These are phyloP conservation scores for Mormyrops boulengeri DNA, from an alignment of 2,797 vertebrate species.

Conservation along the genomic window DNA sequence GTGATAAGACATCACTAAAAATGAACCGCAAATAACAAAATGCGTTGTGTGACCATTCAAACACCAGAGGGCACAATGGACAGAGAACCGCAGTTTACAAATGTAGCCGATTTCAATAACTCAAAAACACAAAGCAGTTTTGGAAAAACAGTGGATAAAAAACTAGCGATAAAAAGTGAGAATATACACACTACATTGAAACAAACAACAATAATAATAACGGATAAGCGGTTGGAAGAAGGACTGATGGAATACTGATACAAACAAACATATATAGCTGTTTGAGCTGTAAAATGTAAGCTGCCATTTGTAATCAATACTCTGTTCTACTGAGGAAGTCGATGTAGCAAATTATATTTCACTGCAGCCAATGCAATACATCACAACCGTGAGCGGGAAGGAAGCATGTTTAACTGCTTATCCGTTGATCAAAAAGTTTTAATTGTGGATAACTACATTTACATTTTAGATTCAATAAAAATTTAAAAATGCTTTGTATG, in stretches of 20 bases:
- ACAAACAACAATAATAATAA: not conserved
- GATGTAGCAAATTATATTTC: not conserved
- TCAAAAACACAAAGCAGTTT: not conserved
- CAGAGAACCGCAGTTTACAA: not conserved
- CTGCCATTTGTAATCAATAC: not conserved
- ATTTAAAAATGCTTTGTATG: not conserved
- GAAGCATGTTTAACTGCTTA: not conserved
- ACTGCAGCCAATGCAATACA: not conserved
- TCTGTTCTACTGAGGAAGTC: not conserved
- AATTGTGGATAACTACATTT: not conserved
- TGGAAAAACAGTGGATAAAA: not conserved
- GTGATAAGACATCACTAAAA: not conserved
- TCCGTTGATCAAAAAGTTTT: not conserved
- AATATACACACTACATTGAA: not conserved
- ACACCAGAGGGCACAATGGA: slow-evolving; percentile 37
- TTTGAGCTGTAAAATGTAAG: not conserved
- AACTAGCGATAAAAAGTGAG: not conserved
- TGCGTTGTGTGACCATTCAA: not conserved
- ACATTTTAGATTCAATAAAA: not conserved
- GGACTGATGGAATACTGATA: not conserved
- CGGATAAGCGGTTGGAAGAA: not conserved
- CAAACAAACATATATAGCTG: not conserved
- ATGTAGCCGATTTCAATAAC: not conserved
- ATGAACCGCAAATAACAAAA: not conserved
- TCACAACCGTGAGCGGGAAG: not conserved